Conservation (phyloP, 2,888 invertebrate species). For the Macaria notata region DNA sequence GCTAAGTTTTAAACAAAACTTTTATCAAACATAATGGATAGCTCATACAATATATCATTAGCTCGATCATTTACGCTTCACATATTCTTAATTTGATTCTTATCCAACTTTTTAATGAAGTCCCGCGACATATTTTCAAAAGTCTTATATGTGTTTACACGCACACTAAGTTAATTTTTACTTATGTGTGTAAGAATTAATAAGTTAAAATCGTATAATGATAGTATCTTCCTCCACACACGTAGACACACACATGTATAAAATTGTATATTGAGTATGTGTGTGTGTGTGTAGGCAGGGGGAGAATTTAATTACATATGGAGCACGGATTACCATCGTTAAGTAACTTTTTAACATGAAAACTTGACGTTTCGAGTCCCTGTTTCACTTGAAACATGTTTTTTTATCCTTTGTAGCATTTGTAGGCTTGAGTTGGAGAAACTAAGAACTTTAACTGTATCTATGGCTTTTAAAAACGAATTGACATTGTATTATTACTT, state of each 20-base stretch:
- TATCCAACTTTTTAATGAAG: slow-evolving; percentile 12
- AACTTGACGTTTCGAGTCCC: slow-evolving; percentile 28
- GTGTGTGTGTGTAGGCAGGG: slow-evolving; percentile 26
- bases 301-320: slow-evolving; percentile 38
- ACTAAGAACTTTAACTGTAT: too few species aligned
- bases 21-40: too few species aligned
- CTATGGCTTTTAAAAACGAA: too few species aligned
- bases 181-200: background rate
- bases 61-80: too few species aligned
- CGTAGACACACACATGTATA: background rate
- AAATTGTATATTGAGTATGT: background rate
- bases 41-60: too few species aligned
- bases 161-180: background rate
- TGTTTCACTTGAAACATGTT: too few species aligned
- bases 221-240: background rate
- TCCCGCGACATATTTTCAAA: background rate
- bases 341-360: slow-evolving; percentile 33
- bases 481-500: too few species aligned
- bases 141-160: background rate
- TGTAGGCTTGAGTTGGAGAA: too few species aligned
- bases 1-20: too few species aligned
- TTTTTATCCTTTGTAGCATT: too few species aligned
- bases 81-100: slow-evolving; percentile 1
- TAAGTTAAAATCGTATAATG: background rate
- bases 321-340: slow-evolving; percentile 42